Percentiles rank a stretch among this genome's conserved stretches.
Evolutionary conservation across 2,888 invertebrate genomes (phyloP).

Genomic region (Autographa gamma): DNA sequence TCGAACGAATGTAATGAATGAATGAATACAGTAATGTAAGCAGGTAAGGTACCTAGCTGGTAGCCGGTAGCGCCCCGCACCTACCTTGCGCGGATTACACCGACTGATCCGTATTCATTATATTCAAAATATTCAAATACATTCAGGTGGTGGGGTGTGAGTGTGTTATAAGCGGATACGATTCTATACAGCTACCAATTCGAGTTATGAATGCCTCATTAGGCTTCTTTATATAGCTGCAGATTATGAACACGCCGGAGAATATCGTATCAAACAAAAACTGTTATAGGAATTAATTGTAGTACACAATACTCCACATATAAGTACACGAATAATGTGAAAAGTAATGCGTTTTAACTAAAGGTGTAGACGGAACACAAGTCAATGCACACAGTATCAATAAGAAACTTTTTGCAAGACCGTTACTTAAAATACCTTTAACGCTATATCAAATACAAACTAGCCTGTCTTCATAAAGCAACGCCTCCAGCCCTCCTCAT

Average conservation of each 20-base stretch:
- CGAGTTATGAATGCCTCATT: not conserved
- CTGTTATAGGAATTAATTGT: no score
- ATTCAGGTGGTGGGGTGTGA: conserved; percentile 21
- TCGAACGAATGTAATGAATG: conserved; percentile 22
- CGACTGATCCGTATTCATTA: conserved; percentile 38
- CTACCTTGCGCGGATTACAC: conserved; percentile 18
- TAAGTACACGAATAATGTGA: no score
- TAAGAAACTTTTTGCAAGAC: no score
- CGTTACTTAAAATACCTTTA: not conserved
- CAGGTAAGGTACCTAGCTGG: no score
- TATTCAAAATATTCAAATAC: conserved; percentile 52
- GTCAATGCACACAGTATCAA: not conserved
- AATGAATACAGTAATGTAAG: conserved; percentile 14
- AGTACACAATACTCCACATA: no score
- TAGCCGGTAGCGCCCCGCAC: conserved; percentile 7
- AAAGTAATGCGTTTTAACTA: no score
- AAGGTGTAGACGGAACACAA: no score
- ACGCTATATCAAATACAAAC: not conserved
- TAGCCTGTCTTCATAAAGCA: no score
- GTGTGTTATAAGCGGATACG: not conserved
- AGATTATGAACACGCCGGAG: not conserved
- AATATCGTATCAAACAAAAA: no score
- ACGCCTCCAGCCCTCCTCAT: no score
- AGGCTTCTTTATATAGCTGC: not conserved
- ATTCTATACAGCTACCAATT: not conserved